Conservation (phyloP, 1,140 invertebrate species). For the Brevipalpus yothersi region DNA sequence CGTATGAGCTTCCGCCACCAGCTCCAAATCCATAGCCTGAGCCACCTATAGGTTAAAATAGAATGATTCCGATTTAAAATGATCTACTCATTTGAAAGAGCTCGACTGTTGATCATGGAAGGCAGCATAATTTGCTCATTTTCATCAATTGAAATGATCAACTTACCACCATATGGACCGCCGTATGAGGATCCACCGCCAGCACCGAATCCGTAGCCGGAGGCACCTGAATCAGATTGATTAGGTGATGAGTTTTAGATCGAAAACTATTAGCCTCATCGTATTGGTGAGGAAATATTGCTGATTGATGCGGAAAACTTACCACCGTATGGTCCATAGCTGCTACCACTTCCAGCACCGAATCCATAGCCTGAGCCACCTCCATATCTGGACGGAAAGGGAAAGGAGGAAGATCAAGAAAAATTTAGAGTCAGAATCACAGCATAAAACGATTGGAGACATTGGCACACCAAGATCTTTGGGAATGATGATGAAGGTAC, state of each 20-base stretch:
- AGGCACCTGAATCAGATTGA: neutral
- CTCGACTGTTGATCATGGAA: neutral
- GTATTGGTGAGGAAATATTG: no score
- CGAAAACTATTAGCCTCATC: neutral
- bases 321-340: neutral
- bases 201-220: neutral
- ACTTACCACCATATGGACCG: neutral
- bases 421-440: neutral
- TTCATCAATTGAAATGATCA: neutral
- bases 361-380: neutral
- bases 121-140: neutral
- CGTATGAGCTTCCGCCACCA: no score
- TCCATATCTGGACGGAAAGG: neutral
- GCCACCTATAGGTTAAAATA: neutral
- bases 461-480: neutral
- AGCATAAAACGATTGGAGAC: neutral
- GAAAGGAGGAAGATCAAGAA: neutral
- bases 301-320: no score
- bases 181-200: neutral
- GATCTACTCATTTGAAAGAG: neutral
- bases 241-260: neutral
- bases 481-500: neutral
- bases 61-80: neutral
- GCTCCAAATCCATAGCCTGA: no score
- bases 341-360: neutral